These are phyloP conservation scores for Lasaia peninsularis DNA, from an alignment of 1,140 invertebrate genomes.

Conservation along the genomic window DNA sequence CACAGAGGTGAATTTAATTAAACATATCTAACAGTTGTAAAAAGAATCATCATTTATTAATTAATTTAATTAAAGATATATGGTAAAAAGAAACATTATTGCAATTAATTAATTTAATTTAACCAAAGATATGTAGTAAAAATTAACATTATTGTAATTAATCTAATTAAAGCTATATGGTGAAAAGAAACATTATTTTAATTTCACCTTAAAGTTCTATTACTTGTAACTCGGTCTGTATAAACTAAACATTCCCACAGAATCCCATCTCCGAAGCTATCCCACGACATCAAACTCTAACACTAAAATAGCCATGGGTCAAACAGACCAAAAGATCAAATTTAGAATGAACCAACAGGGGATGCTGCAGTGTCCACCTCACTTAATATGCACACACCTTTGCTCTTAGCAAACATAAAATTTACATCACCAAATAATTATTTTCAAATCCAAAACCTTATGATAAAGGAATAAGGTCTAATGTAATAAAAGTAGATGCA, in stretches of 20 bases:
- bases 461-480: constrained; percentile 1
- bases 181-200: no score
- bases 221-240: neutral
- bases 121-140: no score
- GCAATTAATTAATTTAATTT: no score
- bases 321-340: constrained; percentile 62
- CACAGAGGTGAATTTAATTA: no score
- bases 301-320: constrained; percentile 61
- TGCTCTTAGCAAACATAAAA: constrained; percentile 37
- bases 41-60: no score
- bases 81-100: no score
- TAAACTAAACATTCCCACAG: constrained; percentile 50
- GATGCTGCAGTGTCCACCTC: constrained; percentile 62
- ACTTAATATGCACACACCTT: constrained; percentile 72
- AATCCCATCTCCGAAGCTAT: constrained; percentile 43
- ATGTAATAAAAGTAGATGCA: constrained; percentile 1
- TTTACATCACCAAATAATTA: constrained; percentile 17
- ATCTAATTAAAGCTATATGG: no score
- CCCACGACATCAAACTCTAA: constrained; percentile 58
- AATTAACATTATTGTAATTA: no score
- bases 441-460: constrained; percentile 32
- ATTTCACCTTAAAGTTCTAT: no score
- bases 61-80: no score
- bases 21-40: no score
- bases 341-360: constrained; percentile 47